Evolutionary conservation across 2,888 invertebrate genomes (phyloP), one percentile per base, ranked within the genome.

Genomic region (Phrixothrix hirtus): DNA sequence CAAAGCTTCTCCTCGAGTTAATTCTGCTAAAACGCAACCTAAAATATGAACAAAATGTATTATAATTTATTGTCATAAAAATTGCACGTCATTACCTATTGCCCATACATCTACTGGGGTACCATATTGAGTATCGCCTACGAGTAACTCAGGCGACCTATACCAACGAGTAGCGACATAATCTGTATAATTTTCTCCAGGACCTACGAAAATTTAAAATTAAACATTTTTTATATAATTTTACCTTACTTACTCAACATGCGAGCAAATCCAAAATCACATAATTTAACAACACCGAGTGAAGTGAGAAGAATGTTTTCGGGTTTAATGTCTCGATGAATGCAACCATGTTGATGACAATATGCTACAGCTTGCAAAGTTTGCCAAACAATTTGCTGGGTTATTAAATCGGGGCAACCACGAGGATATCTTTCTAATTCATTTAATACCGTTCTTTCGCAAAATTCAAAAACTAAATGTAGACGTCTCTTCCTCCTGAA

Each of bases 131-230:
- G 95, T 95, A 76, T 99, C 98, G 0, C 98, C 99, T 0, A 99
- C 98, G 35, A 99, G 81, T 14, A 99, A 80, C 75, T 99, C 98
- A 0, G 98, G 98, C 2, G 96, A 92, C 54, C 99, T 82, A 79
- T 99, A 99, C 98, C 98, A 99, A 44, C 98, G 82, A 26, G 99
- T 99, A 32, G 98, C 98, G 60, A 99, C 99, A 76, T 99, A 99
- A 77, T 99, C 99, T 43, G 98, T 99, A 76, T 97, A 99, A 75
- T 95, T 93, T 81, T 98, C 98, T 0, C 93, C 95, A 1, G 96
- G 95, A 77, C 88, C 92, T n/a, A 29, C 10, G 29, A 29, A 6
- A 29, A 3, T 29, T 10, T 10, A 29, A n/a, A 29, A 3, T 29
- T 29, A 2, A 29, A 29, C 29, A 29, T 10, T n/a, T 29, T 41